Evolutionary conservation across 1,140 invertebrate genomes (phyloP).

Genomic region (Drosophila orosa): DNA sequence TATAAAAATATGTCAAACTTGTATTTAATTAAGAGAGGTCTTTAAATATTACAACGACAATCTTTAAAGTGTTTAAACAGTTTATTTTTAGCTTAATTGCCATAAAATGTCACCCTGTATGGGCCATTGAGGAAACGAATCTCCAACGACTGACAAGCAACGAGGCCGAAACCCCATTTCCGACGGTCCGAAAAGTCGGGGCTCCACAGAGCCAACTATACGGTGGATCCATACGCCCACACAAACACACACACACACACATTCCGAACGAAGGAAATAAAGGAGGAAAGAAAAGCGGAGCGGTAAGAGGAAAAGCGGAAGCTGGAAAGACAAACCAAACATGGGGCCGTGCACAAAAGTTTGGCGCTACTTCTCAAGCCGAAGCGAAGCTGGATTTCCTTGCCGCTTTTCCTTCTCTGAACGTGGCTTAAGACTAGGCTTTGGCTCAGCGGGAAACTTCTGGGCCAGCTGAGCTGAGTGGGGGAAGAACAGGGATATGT

Average conservation of each 20-base stretch:
- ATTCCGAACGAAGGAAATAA: background rate
- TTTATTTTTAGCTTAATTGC: background rate
- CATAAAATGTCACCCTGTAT: slow-evolving; percentile 43
- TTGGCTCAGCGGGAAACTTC: slow-evolving; percentile 61
- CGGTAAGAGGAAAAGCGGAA: slow-evolving; percentile 65
- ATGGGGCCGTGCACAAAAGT: slow-evolving; percentile 80
- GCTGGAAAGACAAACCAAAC: slow-evolving; percentile 84
- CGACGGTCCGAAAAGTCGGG: slow-evolving; percentile 21
- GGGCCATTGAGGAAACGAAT: slow-evolving; percentile 5
- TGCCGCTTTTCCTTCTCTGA: slow-evolving; percentile 32
- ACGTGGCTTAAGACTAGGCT: slow-evolving; percentile 75
- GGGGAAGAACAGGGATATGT: slow-evolving; percentile 35
- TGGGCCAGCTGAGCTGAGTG: slow-evolving; percentile 6
- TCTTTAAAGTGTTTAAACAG: background rate
- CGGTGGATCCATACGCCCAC: slow-evolving; percentile 24
- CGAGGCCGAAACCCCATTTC: slow-evolving; percentile 38
- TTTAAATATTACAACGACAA: too few relatives aligned
- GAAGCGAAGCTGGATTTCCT: slow-evolving; percentile 38
- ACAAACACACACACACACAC: slow-evolving; percentile 20
- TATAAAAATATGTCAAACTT: background rate
- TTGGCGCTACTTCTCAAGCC: slow-evolving; percentile 59
- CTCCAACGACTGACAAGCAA: slow-evolving; percentile 12
- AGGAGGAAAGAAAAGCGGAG: slow-evolving; percentile 47
- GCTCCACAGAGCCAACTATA: slow-evolving; percentile 35
- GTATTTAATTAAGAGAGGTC: background rate